phyloP scores from a whole-genome alignment of 2,888 invertebrate species.

The Mythimna ferrago region DNA sequence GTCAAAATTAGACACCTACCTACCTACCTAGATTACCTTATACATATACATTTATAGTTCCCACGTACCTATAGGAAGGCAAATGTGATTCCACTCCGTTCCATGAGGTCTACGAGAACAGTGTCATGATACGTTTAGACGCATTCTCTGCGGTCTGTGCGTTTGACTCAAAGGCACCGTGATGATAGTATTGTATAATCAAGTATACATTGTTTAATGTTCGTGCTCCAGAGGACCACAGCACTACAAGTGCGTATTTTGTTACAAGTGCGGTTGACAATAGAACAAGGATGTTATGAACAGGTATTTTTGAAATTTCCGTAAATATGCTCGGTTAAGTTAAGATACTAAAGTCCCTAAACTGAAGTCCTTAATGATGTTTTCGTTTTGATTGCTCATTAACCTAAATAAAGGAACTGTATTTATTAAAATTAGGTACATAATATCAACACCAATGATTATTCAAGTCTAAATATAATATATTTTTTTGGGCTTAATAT shows the following conservation, averaged over 20 bases:
- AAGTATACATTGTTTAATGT: conserved; percentile 62
- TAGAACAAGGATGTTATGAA: conserved; percentile 4
- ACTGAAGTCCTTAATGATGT: too few species aligned
- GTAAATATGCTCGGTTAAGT: too few species aligned
- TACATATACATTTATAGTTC: neutral
- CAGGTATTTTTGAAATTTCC: neutral
- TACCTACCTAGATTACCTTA: too few species aligned
- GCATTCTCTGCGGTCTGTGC: conserved; percentile 48
- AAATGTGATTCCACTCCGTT: conserved; percentile 46
- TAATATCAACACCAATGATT: too few species aligned
- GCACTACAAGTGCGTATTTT: conserved; percentile 34
- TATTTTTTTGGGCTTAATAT: too few species aligned
- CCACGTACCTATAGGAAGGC: conserved; percentile 15
- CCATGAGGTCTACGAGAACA: conserved; percentile 37
- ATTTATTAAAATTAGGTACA: too few species aligned
- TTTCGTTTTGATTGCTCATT: neutral
- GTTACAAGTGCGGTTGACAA: conserved; percentile 35
- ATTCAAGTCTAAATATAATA: too few species aligned
- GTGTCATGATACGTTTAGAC: conserved; percentile 47
- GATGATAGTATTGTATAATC: conserved; percentile 63
- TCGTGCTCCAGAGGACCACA: conserved; percentile 38
- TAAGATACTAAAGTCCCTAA: neutral
- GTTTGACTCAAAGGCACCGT: conserved; percentile 56
- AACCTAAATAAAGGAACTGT: neutral
- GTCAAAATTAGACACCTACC: too few species aligned